Evolutionary conservation across 2,888 invertebrate species (phyloP), one percentile per base, ranked within the genome.

Genomic region (Leptinotarsa haldemani): DNA sequence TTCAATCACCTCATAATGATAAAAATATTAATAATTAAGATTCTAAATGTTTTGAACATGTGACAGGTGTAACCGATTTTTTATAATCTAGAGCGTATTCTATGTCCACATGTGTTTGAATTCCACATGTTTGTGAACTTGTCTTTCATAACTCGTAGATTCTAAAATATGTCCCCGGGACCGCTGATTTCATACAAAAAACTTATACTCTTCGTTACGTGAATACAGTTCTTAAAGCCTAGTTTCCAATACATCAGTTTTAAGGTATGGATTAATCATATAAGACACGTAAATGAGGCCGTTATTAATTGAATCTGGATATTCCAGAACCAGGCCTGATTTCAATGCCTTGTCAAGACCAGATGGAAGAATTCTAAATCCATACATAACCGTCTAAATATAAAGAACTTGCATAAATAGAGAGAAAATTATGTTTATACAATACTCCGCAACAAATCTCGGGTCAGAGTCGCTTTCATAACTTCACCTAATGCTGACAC

Each of bases 381-480:
- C 61, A 40, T 40, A 30, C 61, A 61, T 61, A 61, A 61, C 61
- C 7, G 30, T 15, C 61, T 61, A 61, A 30, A 61, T 30, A 61
- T 61, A 61, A 30, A 25, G 61, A 15, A 30, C 61, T 61, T 40
- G 61, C 61, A 61, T 61, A 61, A 61, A 61, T 25, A n/a, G 61
- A 30, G n/a, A 40, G 40, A 61, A 61, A 61, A 61, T 40, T 40
- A 30, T 30, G 30, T 61, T 15, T 40, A 61, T 40, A 61, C 61
- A 61, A 61, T 40, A 61, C 61, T 61, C 4, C 61, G 30, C 61
- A 61, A 61, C 40, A 61, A 30, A 56, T 22, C 22, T 20, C 56
- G 56, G 56, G 56, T 56, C 56, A 56, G 56, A 56, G 22, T 56
- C 56, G 56, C 56, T 56, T 56, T 56, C 56, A 56, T 56, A 56